Percentiles rank a stretch among this genome's conserved stretches.
Evolutionary conservation across 2,888 invertebrate species (phyloP).

Genomic region (Hirtodrosophila duncani): DNA sequence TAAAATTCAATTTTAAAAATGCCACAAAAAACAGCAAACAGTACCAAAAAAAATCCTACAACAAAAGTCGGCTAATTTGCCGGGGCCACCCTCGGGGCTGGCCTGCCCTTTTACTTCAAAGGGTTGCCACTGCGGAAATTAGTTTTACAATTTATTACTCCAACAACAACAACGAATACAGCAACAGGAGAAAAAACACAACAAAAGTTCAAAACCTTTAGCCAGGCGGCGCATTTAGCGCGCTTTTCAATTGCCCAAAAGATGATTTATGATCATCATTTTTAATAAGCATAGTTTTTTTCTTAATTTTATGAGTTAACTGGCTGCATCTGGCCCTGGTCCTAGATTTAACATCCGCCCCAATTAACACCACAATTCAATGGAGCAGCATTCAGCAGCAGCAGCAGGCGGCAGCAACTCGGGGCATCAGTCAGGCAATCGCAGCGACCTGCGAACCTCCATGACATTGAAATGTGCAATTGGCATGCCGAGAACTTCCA

Average conservation of each 20-base stretch:
- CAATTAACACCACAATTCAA: constrained; percentile 59
- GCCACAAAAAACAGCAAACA: constrained; percentile 50
- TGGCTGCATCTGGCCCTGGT: constrained; percentile 20
- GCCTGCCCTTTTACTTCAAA: constrained; percentile 35
- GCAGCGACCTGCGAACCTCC: constrained; percentile 58
- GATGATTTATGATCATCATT: constrained; percentile 73
- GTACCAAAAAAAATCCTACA: constrained; percentile 37
- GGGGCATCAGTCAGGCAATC: constrained; percentile 44
- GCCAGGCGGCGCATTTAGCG: constrained; percentile 45
- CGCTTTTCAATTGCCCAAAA: constrained; percentile 73
- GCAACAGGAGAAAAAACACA: constrained; percentile 15
- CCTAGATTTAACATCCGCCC: constrained; percentile 35
- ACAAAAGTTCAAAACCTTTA: not conserved
- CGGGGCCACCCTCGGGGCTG: constrained; percentile 44
- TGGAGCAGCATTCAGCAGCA: constrained; percentile 14
- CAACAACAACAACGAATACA: too few relatives aligned
- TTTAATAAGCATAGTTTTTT: constrained; percentile 65
- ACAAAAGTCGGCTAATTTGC: constrained; percentile 67
- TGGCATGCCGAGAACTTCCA: constrained; percentile 55
- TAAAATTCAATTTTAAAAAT: constrained; percentile 73
- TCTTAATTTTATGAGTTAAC: constrained; percentile 15
- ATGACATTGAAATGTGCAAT: constrained; percentile 70
- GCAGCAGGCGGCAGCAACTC: constrained; percentile 1
- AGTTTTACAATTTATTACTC: constrained; percentile 75
- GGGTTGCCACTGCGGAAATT: constrained; percentile 66